phyloP scores from a whole-genome alignment of 2,797 vertebrate species.

The Poeciliopsis infans region DNA sequence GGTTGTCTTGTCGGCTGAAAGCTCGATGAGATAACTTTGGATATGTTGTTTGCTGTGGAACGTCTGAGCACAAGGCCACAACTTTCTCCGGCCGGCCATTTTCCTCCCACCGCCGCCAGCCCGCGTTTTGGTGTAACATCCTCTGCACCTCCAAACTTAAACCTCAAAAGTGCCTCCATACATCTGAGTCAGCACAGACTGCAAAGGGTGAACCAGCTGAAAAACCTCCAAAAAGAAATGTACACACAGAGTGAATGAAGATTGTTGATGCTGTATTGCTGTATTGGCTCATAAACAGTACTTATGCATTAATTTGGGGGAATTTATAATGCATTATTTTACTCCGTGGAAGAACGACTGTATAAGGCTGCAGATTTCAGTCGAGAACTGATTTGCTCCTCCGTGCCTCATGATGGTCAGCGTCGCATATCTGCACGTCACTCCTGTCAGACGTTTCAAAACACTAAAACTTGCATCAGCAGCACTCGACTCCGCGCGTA shows the following conservation, averaged over 20 bases:
- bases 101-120: conserved; percentile 35
- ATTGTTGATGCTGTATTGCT: background rate
- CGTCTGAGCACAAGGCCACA: conserved; percentile 34
- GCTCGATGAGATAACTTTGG: conserved; percentile 20
- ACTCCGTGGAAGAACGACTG: background rate
- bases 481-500: background rate
- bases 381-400: too few species aligned
- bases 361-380: background rate
- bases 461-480: background rate
- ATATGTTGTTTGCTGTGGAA: conserved; percentile 63
- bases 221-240: background rate
- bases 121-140: conserved; percentile 22
- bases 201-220: background rate
- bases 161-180: conserved; percentile 5
- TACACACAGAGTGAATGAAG: background rate
- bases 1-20: conserved; percentile 5
- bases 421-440: background rate
- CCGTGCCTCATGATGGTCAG: background rate
- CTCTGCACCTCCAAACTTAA: conserved; percentile 10
- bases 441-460: background rate
- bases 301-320: background rate
- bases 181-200: background rate
- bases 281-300: background rate
- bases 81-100: conserved; percentile 58
- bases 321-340: background rate